phyloP scores from a whole-genome alignment of 1,140 invertebrate species.

The Atta texana region DNA sequence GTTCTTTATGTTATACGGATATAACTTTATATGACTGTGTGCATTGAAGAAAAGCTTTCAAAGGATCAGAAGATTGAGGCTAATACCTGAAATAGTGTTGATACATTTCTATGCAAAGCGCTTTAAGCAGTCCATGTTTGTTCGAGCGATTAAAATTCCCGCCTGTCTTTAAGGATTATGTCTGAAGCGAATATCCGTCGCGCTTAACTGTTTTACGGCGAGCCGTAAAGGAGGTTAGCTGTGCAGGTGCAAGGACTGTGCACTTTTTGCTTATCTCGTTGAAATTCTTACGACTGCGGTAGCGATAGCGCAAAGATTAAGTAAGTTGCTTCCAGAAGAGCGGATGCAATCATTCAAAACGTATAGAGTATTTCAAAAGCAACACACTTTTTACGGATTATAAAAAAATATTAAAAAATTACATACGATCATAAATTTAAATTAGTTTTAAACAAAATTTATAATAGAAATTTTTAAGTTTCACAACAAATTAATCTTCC shows the following conservation, averaged over 20 bases:
- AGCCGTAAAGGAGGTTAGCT: conserved; percentile 38
- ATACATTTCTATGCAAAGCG: conserved; percentile 73
- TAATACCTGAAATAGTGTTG: conserved; percentile 58
- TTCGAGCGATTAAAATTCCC: conserved; percentile 70
- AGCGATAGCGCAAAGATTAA: conserved; percentile 46
- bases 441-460: background rate
- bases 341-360: background rate
- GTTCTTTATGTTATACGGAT: conserved; percentile 4
- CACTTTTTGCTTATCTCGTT: conserved; percentile 41
- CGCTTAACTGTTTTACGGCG: conserved; percentile 61
- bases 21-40: background rate
- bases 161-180: conserved; percentile 67
- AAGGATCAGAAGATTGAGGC: conserved; percentile 20
- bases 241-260: conserved; percentile 57
- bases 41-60: conserved; percentile 52
- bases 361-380: conserved; percentile 10
- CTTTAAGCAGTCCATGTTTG: conserved; percentile 63
- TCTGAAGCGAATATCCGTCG: background rate
- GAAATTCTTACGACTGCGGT: conserved; percentile 57
- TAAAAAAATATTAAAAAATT: background rate
- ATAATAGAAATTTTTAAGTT: background rate
- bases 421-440: background rate
- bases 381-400: background rate
- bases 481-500: background rate
- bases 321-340: conserved; percentile 2